phyloP scores from a whole-genome alignment of 2,797 vertebrate genomes.

The Poecilia velifera region DNA sequence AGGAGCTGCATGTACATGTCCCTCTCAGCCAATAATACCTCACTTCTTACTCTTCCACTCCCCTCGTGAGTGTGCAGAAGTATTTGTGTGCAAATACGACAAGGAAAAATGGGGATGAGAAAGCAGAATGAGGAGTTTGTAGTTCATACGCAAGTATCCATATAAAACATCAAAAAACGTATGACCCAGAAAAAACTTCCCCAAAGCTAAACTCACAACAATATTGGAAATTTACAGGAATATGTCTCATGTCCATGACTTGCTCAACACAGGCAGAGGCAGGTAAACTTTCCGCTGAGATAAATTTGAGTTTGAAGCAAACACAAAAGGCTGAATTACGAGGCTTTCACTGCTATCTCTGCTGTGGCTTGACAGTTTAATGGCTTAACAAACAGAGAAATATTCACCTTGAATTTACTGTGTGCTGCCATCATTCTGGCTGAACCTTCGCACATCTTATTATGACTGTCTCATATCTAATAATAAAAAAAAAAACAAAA shows the following conservation, averaged over 20 bases:
- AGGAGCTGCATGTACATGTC: slow-evolving; percentile 81
- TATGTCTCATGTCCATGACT: not conserved
- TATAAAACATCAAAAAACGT: not conserved
- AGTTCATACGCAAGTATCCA: not conserved
- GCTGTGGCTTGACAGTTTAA: slow-evolving; percentile 35
- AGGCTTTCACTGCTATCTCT: slow-evolving; percentile 21
- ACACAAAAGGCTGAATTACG: slow-evolving; percentile 42
- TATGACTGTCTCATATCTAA: slow-evolving; percentile 23
- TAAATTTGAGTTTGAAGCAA: slow-evolving; percentile 34
- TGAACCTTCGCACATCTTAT: slow-evolving; percentile 26
- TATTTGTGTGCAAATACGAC: not conserved
- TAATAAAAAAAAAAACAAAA: slow-evolving; percentile 9
- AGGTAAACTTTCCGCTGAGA: slow-evolving; percentile 27
- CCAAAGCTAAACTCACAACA: not conserved
- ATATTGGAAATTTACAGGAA: slow-evolving; percentile 6
- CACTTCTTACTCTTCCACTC: slow-evolving; percentile 53
- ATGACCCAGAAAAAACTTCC: not conserved
- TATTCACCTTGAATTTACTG: slow-evolving; percentile 27
- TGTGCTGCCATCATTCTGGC: slow-evolving; percentile 13
- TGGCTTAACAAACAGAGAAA: slow-evolving; percentile 41
- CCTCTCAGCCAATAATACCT: slow-evolving; percentile 61
- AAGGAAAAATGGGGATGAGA: slow-evolving; percentile 1
- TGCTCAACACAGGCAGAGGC: slow-evolving; percentile 24
- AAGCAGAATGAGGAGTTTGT: not conserved
- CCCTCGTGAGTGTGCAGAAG: slow-evolving; percentile 6